Percentiles rank a stretch among this genome's conserved stretches.
These are phyloP conservation scores for Amphipyra berbera DNA, from an alignment of 2,888 invertebrate species.

Conservation along the genomic window DNA sequence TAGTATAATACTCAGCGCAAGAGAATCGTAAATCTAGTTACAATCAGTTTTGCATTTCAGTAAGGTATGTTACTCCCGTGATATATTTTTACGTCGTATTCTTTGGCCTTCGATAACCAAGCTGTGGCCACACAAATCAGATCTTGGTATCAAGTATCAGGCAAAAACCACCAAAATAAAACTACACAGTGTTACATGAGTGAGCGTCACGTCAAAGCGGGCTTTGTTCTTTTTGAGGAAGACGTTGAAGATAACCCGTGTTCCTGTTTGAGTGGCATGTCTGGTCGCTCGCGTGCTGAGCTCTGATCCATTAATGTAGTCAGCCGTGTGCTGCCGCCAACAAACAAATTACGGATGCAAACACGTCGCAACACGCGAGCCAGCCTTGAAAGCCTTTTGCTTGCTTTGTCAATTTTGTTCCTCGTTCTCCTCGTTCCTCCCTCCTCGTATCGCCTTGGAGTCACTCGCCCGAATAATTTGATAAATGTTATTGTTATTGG, in stretches of 20 bases:
- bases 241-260: slow-evolving; percentile 62
- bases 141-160: slow-evolving; percentile 32
- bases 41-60: not conserved
- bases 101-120: slow-evolving; percentile 10
- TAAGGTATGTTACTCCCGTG: no score
- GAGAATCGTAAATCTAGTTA: slow-evolving; percentile 12
- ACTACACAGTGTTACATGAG: slow-evolving; percentile 35
- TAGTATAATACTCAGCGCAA: slow-evolving; percentile 12
- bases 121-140: slow-evolving; percentile 33
- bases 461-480: slow-evolving; percentile 68
- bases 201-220: slow-evolving; percentile 50
- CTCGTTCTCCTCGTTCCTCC: slow-evolving; percentile 55
- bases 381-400: slow-evolving; percentile 86
- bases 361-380: slow-evolving; percentile 88
- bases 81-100: not conserved
- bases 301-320: slow-evolving; percentile 87
- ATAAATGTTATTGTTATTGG: slow-evolving; percentile 87
- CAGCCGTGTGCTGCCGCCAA: slow-evolving; percentile 85
- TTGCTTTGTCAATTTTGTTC: slow-evolving; percentile 85
- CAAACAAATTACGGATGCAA: slow-evolving; percentile 90
- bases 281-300: slow-evolving; percentile 79
- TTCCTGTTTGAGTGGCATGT: slow-evolving; percentile 70
- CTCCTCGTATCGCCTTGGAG: slow-evolving; percentile 68
- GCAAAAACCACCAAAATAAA: slow-evolving; percentile 42
- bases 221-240: slow-evolving; percentile 66